Percentiles rank a stretch among this genome's conserved stretches.
Conservation (phyloP, 53 echinoderm and acorn worm species). For the Stichopus horrens region DNA sequence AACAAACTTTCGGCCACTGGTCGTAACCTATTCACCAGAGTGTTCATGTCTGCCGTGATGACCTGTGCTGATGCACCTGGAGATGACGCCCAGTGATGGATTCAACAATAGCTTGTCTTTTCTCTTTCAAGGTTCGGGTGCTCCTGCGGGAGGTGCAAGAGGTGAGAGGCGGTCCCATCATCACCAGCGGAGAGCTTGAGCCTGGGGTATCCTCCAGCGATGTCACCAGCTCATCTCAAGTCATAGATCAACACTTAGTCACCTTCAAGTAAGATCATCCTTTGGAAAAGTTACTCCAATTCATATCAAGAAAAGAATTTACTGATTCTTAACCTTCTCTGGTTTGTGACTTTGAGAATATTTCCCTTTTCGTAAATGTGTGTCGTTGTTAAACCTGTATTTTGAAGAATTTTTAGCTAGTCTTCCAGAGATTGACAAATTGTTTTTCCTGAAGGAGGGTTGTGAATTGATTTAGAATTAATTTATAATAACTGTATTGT, state of each 20-base stretch:
- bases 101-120: not conserved
- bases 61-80: not conserved
- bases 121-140: constrained; percentile 65
- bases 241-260: constrained; percentile 86
- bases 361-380: not conserved
- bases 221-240: constrained; percentile 89
- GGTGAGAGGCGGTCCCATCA: constrained; percentile 76
- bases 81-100: not conserved
- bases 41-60: too few species aligned
- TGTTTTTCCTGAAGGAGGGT: too few species aligned
- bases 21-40: too few species aligned
- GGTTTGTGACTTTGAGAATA: not conserved
- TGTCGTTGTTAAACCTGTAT: not conserved
- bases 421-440: too few species aligned
- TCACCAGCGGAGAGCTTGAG: constrained; percentile 36
- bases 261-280: constrained; percentile 75
- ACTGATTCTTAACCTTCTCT: not conserved
- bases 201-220: constrained; percentile 75
- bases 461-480: too few species aligned
- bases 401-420: too few species aligned
- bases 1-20: too few species aligned
- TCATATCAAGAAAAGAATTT: not conserved
- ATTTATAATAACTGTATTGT: too few species aligned
- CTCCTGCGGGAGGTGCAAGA: constrained; percentile 79
- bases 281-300: not conserved